A percentile compares a stretch with the other conserved stretches of the same genome.
These are phyloP conservation scores for Chloroclystis v-ata DNA, from an alignment of 2,888 invertebrate genomes.

Conservation along the genomic window DNA sequence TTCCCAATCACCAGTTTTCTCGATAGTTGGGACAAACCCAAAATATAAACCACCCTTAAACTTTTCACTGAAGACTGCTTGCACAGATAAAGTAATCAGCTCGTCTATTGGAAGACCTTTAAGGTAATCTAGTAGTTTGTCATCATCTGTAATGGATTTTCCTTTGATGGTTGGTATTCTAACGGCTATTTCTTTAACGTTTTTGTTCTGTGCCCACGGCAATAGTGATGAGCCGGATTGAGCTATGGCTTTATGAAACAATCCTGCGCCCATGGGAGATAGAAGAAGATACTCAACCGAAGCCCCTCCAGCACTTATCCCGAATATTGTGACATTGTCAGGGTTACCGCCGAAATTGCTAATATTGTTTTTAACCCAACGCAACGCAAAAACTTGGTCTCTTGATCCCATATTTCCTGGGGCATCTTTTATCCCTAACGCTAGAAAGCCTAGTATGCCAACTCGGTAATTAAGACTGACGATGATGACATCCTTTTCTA, in stretches of 20 bases:
- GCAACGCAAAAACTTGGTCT: slow-evolving; percentile 73
- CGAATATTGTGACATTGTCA: slow-evolving; percentile 71
- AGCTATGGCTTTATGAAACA: slow-evolving; percentile 75
- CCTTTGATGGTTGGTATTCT: slow-evolving; percentile 49
- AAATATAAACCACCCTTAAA: slow-evolving; percentile 61
- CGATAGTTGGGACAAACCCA: slow-evolving; percentile 70
- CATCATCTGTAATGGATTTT: slow-evolving; percentile 36
- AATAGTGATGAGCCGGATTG: slow-evolving; percentile 74
- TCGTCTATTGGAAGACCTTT: slow-evolving; percentile 50
- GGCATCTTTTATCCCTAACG: slow-evolving; percentile 59
- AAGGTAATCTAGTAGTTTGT: slow-evolving; percentile 50
- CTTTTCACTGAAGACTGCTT: slow-evolving; percentile 36
- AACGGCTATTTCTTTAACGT: slow-evolving; percentile 44
- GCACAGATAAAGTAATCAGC: slow-evolving; percentile 48
- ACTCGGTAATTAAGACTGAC: slow-evolving; percentile 68
- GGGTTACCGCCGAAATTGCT: slow-evolving; percentile 68
- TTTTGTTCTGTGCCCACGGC: slow-evolving; percentile 62
- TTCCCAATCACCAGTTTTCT: slow-evolving; percentile 58
- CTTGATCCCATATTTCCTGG: slow-evolving; percentile 72
- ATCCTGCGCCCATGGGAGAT: slow-evolving; percentile 64
- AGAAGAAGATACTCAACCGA: slow-evolving; percentile 65
- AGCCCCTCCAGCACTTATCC: slow-evolving; percentile 74
- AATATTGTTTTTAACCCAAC: slow-evolving; percentile 74
- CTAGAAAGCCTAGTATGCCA: slow-evolving; percentile 66
- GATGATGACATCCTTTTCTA: slow-evolving; percentile 62